phyloP scores from a whole-genome alignment of 2,888 invertebrate genomes.

The Megastigmus dorsalis region DNA sequence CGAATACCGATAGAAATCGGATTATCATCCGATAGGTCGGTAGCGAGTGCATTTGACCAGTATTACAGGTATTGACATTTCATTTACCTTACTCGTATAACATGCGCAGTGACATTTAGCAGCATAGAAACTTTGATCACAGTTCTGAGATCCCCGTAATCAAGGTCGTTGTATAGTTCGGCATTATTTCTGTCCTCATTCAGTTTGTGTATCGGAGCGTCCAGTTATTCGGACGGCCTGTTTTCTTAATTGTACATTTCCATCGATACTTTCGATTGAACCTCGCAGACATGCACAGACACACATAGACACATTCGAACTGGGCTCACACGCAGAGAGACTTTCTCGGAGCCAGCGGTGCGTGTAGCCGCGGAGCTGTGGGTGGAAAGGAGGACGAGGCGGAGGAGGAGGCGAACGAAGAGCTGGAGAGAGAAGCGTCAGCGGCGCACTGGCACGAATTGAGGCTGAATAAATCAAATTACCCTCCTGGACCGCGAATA shows the following conservation, averaged over 20 bases:
- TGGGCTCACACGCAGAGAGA: neutral
- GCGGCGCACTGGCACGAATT: neutral
- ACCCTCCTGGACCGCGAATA: slow-evolving; percentile 14
- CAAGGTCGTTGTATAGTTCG: too few species aligned
- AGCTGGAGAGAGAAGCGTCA: neutral
- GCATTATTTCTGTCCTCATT: neutral
- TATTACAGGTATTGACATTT: too few species aligned
- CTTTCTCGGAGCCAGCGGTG: too few species aligned
- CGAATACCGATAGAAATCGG: too few species aligned
- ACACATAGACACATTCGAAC: neutral
- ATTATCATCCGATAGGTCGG: too few species aligned
- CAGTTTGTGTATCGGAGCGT: too few species aligned
- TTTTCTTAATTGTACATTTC: slow-evolving; percentile 20
- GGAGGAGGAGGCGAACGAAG: neutral
- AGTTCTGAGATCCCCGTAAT: too few species aligned
- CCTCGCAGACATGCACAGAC: neutral
- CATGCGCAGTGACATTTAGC: too few species aligned
- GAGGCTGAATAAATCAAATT: slow-evolving; percentile 45
- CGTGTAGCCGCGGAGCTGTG: neutral
- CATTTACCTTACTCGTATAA: too few species aligned
- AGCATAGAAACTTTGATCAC: too few species aligned
- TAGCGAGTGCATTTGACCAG: too few species aligned
- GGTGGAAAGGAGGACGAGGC: neutral
- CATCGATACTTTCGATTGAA: slow-evolving; percentile 4
- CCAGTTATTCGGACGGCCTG: slow-evolving; percentile 20